These are phyloP conservation scores for Folsomia candida DNA, from an alignment of 2,888 invertebrate genomes.

Conservation along the genomic window DNA sequence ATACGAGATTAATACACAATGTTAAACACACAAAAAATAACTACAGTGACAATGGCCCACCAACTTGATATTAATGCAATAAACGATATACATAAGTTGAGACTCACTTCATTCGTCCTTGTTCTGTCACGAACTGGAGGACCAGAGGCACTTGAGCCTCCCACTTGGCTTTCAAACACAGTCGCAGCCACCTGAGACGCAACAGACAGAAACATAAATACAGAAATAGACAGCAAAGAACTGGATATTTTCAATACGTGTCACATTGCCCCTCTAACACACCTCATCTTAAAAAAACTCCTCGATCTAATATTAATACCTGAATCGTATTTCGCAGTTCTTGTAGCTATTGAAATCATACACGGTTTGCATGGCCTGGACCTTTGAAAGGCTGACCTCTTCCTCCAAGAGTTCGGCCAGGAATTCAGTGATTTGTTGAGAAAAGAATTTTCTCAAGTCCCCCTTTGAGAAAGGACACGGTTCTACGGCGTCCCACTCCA, in stretches of 20 bases:
- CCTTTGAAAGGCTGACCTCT: conserved; percentile 59
- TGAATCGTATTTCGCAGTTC: conserved; percentile 73
- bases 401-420: conserved; percentile 65
- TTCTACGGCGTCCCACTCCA: conserved; percentile 55
- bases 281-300: conserved; percentile 1
- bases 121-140: conserved; percentile 73
- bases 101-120: conserved; percentile 93
- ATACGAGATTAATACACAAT: too few species aligned
- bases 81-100: too few species aligned
- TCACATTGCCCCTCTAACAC: neutral
- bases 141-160: conserved; percentile 65
- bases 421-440: conserved; percentile 68
- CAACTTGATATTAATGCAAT: too few species aligned
- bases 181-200: conserved; percentile 73
- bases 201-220: too few species aligned
- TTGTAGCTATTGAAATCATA: conserved; percentile 66
- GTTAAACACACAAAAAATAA: too few species aligned
- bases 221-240: neutral
- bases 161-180: conserved; percentile 74
- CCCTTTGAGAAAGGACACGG: conserved; percentile 56
- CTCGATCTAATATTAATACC: conserved; percentile 55
- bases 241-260: neutral
- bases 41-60: too few species aligned
- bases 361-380: conserved; percentile 62
- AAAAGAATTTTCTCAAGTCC: conserved; percentile 62